Percentiles rank a stretch among this genome's conserved stretches.
Conservation (phyloP, 2,113 vertebrate genomes). For the Procapra przewalskii region DNA sequence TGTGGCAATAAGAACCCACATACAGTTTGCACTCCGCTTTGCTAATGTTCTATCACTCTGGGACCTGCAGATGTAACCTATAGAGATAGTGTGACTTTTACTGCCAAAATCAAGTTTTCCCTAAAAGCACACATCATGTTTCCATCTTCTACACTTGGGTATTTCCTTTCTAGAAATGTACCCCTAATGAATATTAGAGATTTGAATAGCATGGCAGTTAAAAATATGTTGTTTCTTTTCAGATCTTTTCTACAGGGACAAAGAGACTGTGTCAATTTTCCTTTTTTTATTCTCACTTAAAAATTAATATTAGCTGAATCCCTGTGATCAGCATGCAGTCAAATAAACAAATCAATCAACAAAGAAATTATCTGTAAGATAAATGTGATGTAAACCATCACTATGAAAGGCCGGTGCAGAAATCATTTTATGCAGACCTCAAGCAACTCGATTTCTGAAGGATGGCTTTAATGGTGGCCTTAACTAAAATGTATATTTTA, state of each 20-base stretch:
- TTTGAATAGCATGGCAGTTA: not conserved
- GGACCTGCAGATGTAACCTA: not conserved
- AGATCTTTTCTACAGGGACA: not conserved
- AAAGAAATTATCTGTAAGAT: not conserved
- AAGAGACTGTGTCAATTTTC: not conserved
- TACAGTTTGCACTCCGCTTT: not conserved
- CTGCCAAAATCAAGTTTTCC: slow-evolving; percentile 20
- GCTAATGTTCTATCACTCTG: not conserved
- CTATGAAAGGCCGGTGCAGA: not conserved
- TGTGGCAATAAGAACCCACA: not conserved
- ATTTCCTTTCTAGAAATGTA: slow-evolving; percentile 20
- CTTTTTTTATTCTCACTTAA: not conserved
- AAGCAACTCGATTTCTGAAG: slow-evolving; percentile 11
- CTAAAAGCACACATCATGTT: slow-evolving; percentile 15
- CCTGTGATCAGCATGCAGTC: slow-evolving; percentile 9
- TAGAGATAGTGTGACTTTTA: not conserved
- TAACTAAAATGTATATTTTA: slow-evolving; percentile 63
- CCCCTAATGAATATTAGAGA: not conserved
- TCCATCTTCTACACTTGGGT: not conserved
- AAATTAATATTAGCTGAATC: slow-evolving; percentile 12
- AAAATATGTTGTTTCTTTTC: slow-evolving; percentile 35
- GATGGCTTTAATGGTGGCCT: slow-evolving; percentile 49
- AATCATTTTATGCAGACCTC: slow-evolving; percentile 39
- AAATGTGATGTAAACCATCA: not conserved
- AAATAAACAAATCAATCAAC: slow-evolving; percentile 36